phyloP scores from a whole-genome alignment of 2,888 invertebrate genomes.

The Caradrina kadenii region DNA sequence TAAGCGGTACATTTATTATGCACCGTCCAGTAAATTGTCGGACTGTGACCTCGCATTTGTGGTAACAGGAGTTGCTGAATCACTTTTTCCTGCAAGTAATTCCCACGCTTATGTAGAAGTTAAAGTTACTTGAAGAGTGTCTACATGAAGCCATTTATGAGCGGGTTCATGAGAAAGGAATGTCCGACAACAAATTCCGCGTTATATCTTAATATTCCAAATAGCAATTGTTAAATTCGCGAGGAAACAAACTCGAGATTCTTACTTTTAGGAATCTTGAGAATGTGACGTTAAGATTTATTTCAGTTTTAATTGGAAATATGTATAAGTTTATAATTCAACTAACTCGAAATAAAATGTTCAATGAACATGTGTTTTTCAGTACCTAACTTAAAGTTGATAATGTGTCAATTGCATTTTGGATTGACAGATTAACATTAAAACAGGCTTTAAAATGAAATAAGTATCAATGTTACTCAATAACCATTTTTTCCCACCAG shows the following conservation, averaged over 20 bases:
- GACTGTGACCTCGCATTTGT: slow-evolving; percentile 34
- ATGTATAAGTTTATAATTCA: too few species aligned
- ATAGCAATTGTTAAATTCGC: slow-evolving; percentile 6
- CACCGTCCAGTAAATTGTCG: slow-evolving; percentile 35
- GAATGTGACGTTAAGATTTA: not conserved
- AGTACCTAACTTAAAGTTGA: not conserved
- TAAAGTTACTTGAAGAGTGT: slow-evolving; percentile 32
- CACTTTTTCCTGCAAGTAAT: slow-evolving; percentile 38
- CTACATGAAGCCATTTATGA: slow-evolving; percentile 14
- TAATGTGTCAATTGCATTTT: too few species aligned
- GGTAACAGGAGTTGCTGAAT: slow-evolving; percentile 47
- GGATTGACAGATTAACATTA: not conserved
- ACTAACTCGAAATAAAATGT: not conserved
- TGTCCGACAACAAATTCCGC: slow-evolving; percentile 8
- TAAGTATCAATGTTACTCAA: not conserved
- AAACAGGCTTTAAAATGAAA: not conserved
- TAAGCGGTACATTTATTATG: slow-evolving; percentile 37
- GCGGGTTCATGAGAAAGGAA: slow-evolving; percentile 28
- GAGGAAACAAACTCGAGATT: not conserved
- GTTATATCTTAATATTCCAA: slow-evolving; percentile 23
- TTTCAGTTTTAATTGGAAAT: slow-evolving; percentile 2
- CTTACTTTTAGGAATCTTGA: slow-evolving; percentile 6
- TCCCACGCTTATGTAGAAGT: slow-evolving; percentile 36
- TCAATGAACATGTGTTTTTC: not conserved
- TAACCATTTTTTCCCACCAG: slow-evolving; percentile 65